Percentiles rank a stretch among this genome's conserved stretches.
Conservation (phyloP, 2,888 invertebrate genomes). For the Busseola fusca region DNA sequence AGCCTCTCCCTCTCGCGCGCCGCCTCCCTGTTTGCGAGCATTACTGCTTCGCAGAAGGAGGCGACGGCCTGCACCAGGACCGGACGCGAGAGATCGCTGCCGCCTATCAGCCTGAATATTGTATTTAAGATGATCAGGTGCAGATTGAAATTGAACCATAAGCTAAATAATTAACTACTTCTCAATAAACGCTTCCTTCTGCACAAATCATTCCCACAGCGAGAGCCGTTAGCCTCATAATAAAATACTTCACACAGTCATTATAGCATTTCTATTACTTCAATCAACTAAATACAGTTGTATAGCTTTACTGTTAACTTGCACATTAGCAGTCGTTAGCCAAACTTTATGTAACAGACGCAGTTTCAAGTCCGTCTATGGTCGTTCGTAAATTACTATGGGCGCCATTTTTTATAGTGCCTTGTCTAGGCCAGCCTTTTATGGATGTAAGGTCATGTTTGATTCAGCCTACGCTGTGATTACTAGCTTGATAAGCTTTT, state of each 20-base stretch:
- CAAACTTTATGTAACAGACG: conserved; percentile 21
- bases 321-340: conserved; percentile 36
- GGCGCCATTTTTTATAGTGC: conserved; percentile 36
- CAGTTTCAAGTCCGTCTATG: conserved; percentile 42
- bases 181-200: conserved; percentile 5
- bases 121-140: neutral
- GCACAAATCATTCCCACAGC: conserved; percentile 12
- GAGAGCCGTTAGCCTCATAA: conserved; percentile 38
- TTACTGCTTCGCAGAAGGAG: no score
- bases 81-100: no score
- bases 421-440: conserved; percentile 56
- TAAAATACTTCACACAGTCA: conserved; percentile 51
- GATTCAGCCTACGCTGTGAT: conserved; percentile 51
- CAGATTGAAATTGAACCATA: neutral
- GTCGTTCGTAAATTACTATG: conserved; percentile 36
- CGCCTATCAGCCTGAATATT: neutral
- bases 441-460: conserved; percentile 61
- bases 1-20: no score
- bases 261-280: conserved; percentile 49
- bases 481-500: conserved; percentile 52
- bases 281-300: conserved; percentile 49
- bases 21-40: no score
- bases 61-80: no score
- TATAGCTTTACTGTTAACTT: conserved; percentile 49
- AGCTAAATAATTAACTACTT: neutral